phyloP scores from a whole-genome alignment of 1,140 invertebrate species.

The Micrasema minimum region DNA sequence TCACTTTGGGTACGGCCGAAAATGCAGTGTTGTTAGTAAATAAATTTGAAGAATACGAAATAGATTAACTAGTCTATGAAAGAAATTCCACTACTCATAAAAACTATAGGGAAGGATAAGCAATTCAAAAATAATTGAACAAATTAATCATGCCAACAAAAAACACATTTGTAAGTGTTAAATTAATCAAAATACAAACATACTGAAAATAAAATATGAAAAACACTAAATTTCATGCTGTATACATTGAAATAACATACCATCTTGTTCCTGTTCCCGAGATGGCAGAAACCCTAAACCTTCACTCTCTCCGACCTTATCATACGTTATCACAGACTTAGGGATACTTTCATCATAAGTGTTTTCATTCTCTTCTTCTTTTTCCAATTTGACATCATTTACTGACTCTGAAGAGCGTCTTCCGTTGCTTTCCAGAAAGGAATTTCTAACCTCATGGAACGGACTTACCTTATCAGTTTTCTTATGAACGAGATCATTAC shows the following conservation, averaged over 20 bases:
- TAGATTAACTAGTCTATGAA: no score
- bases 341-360: conserved; percentile 21
- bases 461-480: conserved; percentile 11
- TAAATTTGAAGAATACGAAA: no score
- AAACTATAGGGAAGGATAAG: no score
- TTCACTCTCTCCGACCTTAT: neutral
- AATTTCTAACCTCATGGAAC: conserved; percentile 16
- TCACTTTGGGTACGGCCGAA: conserved; percentile 2
- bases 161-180: no score
- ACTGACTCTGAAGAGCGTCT: conserved; percentile 7
- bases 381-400: conserved; percentile 43
- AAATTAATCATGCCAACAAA: no score
- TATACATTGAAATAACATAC: conserved; percentile 7
- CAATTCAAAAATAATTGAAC: no score
- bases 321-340: conserved; percentile 8
- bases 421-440: conserved; percentile 11
- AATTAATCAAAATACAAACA: no score
- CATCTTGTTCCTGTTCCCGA: conserved; percentile 30
- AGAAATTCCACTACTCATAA: no score
- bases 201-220: neutral
- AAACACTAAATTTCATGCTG: neutral
- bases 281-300: neutral
- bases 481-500: conserved; percentile 16
- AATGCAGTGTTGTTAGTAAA: conserved; percentile 20
- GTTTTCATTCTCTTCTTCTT: conserved; percentile 10